Evolutionary conservation across 2,888 invertebrate genomes (phyloP).

Genomic region (Chrysolina americana): DNA sequence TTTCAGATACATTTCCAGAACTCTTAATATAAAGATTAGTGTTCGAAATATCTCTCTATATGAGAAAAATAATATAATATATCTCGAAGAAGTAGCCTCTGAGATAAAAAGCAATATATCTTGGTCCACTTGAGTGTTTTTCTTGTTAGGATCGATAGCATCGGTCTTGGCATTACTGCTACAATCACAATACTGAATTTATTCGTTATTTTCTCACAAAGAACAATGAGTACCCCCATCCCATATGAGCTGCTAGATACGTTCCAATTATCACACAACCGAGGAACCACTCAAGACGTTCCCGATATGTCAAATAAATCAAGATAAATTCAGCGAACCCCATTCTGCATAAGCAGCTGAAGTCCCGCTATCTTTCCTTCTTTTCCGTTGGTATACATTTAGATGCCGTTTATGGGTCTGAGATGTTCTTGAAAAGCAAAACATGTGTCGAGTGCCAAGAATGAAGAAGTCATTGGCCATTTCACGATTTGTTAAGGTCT

Average conservation of each 20-base stretch:
- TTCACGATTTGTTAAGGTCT: constrained; percentile 22
- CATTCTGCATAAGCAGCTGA: constrained; percentile 14
- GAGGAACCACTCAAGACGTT: not conserved
- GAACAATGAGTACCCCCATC: not conserved
- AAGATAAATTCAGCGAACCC: not conserved
- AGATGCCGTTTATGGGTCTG: not conserved
- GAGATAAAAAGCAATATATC: too few species aligned
- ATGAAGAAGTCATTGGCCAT: constrained; percentile 50
- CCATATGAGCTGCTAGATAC: constrained; percentile 10
- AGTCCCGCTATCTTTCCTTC: constrained; percentile 17
- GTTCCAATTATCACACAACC: constrained; percentile 1
- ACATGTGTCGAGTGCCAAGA: not conserved
- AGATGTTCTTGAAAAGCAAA: not conserved
- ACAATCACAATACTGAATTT: too few species aligned
- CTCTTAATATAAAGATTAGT: too few species aligned
- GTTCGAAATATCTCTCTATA: too few species aligned
- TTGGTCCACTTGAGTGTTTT: too few species aligned
- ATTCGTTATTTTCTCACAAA: too few species aligned
- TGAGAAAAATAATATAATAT: too few species aligned
- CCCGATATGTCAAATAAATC: constrained; percentile 19
- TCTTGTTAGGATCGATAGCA: too few species aligned
- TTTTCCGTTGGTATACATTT: not conserved
- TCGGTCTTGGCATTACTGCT: too few species aligned
- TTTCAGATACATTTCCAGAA: too few species aligned
- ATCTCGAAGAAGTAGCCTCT: too few species aligned